These are phyloP conservation scores for Tragelaphus eurycerus DNA, from an alignment of 2,797 vertebrate genomes.

Conservation along the genomic window DNA sequence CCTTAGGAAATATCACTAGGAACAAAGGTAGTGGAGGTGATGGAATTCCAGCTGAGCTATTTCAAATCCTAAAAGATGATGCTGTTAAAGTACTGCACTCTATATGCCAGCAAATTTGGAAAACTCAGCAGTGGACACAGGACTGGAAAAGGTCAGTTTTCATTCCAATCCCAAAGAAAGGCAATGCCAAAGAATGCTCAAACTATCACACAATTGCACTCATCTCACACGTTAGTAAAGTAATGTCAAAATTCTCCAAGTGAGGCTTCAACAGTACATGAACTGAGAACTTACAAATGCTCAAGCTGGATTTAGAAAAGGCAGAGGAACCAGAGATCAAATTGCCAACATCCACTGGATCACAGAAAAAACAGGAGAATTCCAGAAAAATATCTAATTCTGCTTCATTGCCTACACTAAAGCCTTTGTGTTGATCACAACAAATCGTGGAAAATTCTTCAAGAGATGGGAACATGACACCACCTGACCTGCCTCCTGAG, in stretches of 20 bases:
- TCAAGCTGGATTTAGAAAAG: background rate
- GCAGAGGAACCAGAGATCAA: background rate
- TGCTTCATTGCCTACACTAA: background rate
- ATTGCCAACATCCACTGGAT: background rate
- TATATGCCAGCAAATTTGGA: background rate
- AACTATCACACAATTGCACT: background rate
- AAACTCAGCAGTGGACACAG: fast-evolving
- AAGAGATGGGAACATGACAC: background rate
- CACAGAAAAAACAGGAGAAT: background rate
- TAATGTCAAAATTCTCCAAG: background rate
- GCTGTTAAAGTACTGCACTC: background rate
- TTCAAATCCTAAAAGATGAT: background rate
- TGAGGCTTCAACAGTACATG: background rate
- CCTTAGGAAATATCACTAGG: background rate
- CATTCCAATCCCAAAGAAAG: background rate
- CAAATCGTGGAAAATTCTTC: background rate
- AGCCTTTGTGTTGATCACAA: background rate
- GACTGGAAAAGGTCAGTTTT: background rate
- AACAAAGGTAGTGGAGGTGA: background rate
- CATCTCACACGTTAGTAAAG: background rate
- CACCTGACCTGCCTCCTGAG: background rate
- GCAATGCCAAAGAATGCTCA: background rate
- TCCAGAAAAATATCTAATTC: background rate
- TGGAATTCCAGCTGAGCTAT: background rate
- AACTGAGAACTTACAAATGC: background rate